Percentiles rank a stretch among this genome's conserved stretches.
Evolutionary conservation across 2,888 invertebrate genomes (phyloP).

Genomic region (Malachius bipustulatus): DNA sequence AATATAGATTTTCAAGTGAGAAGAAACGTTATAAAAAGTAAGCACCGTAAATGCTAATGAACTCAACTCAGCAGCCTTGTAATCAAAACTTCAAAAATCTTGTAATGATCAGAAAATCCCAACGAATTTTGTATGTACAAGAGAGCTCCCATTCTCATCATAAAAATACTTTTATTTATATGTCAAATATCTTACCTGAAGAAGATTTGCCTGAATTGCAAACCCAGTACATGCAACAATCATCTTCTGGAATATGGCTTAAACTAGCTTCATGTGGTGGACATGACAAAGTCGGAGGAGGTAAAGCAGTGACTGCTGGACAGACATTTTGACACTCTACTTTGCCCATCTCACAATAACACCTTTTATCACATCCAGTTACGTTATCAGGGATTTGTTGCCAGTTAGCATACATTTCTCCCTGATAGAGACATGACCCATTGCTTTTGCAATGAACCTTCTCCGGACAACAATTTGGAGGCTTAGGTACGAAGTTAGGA

Average conservation of each 20-base stretch:
- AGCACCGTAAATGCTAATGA: too few relatives aligned
- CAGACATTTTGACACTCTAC: conserved; percentile 76
- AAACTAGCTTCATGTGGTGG: conserved; percentile 54
- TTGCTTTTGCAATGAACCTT: conserved; percentile 67
- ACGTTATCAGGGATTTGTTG: conserved; percentile 66
- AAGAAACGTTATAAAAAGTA: too few relatives aligned
- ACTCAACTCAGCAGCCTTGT: too few relatives aligned
- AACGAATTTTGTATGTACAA: too few relatives aligned
- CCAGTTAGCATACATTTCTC: conserved; percentile 59
- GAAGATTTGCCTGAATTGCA: conserved; percentile 34
- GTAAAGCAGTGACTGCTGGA: conserved; percentile 61
- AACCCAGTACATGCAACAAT: conserved; percentile 79
- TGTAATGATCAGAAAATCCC: too few relatives aligned
- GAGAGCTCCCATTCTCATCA: too few relatives aligned
- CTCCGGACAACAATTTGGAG: conserved; percentile 74
- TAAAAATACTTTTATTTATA: too few relatives aligned
- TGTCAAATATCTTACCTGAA: conserved; percentile 16
- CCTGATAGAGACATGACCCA: conserved; percentile 68
- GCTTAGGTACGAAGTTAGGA: conserved; percentile 51
- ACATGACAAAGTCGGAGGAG: conserved; percentile 64
- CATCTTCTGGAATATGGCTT: conserved; percentile 57
- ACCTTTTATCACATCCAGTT: conserved; percentile 75
- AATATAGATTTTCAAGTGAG: too few relatives aligned
- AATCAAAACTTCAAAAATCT: too few relatives aligned
- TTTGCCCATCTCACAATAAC: conserved; percentile 79